A percentile compares a stretch with the other conserved stretches of the same genome.
Evolutionary conservation across 2,797 vertebrate genomes (phyloP).

Genomic region (Bovichtus diacanthus): DNA sequence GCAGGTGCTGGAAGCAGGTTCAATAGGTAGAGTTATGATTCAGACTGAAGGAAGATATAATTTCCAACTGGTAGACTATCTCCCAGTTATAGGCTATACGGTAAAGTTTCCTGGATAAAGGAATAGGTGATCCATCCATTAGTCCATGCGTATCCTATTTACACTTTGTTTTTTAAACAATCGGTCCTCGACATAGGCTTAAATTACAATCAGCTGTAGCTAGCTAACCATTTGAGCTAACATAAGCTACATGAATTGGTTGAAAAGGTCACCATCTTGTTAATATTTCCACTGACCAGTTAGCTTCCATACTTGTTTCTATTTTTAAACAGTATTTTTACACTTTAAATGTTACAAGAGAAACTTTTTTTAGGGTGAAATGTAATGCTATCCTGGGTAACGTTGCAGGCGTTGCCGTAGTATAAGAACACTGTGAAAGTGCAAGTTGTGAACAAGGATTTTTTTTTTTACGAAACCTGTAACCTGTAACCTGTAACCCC

Average conservation of each 20-base stretch:
- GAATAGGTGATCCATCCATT: neutral
- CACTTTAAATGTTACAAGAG: no score
- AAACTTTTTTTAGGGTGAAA: no score
- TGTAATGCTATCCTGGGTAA: no score
- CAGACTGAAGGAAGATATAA: constrained; percentile 39
- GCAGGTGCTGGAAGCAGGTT: constrained; percentile 56
- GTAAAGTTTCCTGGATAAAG: constrained; percentile 10
- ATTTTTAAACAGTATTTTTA: no score
- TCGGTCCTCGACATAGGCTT: no score
- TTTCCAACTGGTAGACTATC: constrained; percentile 17
- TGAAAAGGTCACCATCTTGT: neutral
- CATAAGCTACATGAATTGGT: neutral
- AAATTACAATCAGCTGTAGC: neutral
- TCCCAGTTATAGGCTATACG: constrained; percentile 9
- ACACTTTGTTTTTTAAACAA: no score
- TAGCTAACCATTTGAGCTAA: neutral
- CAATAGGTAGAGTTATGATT: constrained; percentile 66
- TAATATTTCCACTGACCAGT: no score
- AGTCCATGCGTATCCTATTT: neutral
- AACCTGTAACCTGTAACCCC: no score
- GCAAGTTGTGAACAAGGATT: no score
- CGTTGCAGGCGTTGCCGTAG: no score
- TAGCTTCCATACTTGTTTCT: no score
- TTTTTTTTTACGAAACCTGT: neutral
- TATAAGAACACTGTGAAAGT: no score